Conservation (phyloP, 1,140 invertebrate genomes). For the Laupala kohalensis region DNA sequence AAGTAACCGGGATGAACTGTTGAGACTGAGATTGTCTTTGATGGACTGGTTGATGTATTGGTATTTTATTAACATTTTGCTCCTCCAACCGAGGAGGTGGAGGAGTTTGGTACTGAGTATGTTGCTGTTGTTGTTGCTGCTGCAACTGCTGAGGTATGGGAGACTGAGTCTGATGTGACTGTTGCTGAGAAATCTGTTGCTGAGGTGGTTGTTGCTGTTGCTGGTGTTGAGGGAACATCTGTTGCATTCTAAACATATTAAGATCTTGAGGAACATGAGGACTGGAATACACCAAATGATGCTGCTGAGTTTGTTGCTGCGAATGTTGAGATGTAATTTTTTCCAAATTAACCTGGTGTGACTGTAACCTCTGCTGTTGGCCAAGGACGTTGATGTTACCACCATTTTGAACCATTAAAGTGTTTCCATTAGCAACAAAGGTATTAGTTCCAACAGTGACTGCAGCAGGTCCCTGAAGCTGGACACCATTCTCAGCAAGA, state of each 20-base stretch:
- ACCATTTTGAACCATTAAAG: constrained; percentile 1
- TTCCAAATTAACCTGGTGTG: background rate
- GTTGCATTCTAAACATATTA: background rate
- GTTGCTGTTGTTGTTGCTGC: constrained; percentile 3
- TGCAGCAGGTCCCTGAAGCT: background rate
- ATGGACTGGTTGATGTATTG: constrained; percentile 2
- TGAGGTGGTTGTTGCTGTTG: constrained; percentile 27
- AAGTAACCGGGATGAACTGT: constrained; percentile 2
- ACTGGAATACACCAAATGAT: constrained; percentile 1
- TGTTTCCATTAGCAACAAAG: background rate
- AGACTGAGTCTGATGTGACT: background rate
- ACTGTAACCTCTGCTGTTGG: background rate
- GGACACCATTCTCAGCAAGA: background rate
- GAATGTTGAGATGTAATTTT: background rate
- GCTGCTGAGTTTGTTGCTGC: background rate
- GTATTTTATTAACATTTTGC: background rate
- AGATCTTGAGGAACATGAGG: background rate
- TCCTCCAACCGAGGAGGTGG: background rate
- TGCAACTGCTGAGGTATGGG: constrained; percentile 1
- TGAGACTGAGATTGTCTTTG: constrained; percentile 1
- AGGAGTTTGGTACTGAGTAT: constrained; percentile 2
- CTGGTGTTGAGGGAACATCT: background rate
- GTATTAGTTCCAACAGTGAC: background rate
- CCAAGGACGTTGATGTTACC: background rate
- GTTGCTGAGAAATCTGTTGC: constrained; percentile 14